phyloP scores from a whole-genome alignment of 2,797 vertebrate species.

The Tachyglossus aculeatus region DNA sequence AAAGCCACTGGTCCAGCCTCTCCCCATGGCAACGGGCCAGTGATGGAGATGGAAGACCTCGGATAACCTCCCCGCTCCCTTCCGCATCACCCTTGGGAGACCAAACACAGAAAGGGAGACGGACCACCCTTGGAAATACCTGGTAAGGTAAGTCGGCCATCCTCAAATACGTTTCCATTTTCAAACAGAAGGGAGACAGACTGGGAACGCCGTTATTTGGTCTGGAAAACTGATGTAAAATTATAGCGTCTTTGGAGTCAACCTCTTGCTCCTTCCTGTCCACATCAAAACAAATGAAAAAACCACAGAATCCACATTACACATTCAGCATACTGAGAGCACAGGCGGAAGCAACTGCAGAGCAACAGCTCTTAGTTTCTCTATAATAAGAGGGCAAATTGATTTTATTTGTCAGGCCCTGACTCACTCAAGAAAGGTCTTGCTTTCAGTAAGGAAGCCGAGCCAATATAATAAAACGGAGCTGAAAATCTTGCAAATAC shows the following conservation, averaged over 20 bases:
- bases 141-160: slow-evolving; percentile 98
- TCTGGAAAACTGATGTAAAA: slow-evolving; percentile 97
- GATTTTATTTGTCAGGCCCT: not conserved
- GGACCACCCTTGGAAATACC: slow-evolving; percentile 72
- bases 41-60: too few species aligned
- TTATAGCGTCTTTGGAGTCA: slow-evolving; percentile 96
- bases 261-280: slow-evolving; percentile 93
- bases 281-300: slow-evolving; percentile 34
- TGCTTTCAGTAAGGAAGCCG: not conserved
- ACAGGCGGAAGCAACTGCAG: not conserved
- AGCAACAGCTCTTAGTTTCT: not conserved
- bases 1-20: too few species aligned
- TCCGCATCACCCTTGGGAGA: too few species aligned
- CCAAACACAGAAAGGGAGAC: too few species aligned
- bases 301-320: not conserved
- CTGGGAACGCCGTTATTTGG: slow-evolving; percentile 93
- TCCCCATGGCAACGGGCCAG: too few species aligned
- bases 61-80: too few species aligned
- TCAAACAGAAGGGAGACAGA: slow-evolving; percentile 95
- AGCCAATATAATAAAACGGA: not conserved
- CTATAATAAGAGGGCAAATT: not conserved
- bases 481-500: not conserved
- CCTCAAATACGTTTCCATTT: slow-evolving; percentile 96
- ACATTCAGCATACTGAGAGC: not conserved
- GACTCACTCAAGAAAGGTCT: not conserved